A percentile compares a stretch with the other conserved stretches of the same genome.
These are phyloP conservation scores for Halocaridina rubra DNA, from an alignment of 2,888 invertebrate genomes.

Conservation along the genomic window DNA sequence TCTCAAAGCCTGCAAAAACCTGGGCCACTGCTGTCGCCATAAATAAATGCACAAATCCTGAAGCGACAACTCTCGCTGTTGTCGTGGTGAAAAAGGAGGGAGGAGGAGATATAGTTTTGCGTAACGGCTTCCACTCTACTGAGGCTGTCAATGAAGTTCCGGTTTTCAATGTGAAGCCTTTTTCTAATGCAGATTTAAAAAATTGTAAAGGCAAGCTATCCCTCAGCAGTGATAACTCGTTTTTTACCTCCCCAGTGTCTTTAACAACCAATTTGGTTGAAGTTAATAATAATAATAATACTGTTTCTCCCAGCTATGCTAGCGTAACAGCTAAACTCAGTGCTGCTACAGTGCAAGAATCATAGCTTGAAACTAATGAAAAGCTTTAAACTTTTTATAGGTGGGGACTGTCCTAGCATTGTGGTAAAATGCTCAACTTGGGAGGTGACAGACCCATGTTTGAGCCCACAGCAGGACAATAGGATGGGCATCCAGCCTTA, in stretches of 20 bases:
- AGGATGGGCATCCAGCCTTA: too few relatives aligned
- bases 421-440: too few relatives aligned
- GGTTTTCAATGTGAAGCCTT: background rate
- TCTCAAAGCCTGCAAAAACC: background rate
- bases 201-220: slow-evolving; percentile 29
- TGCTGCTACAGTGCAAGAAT: background rate
- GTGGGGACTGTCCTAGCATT: too few relatives aligned
- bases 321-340: slow-evolving; percentile 24
- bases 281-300: slow-evolving; percentile 21
- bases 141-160: background rate
- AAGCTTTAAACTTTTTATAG: too few relatives aligned
- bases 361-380: too few relatives aligned
- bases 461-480: too few relatives aligned
- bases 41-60: background rate
- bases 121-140: background rate
- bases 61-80: background rate
- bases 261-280: slow-evolving; percentile 16
- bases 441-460: too few relatives aligned
- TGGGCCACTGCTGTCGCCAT: background rate
- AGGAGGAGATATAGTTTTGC: background rate
- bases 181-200: slow-evolving; percentile 9
- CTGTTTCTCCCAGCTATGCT: slow-evolving; percentile 23
- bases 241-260: slow-evolving; percentile 29
- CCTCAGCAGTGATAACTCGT: slow-evolving; percentile 19
- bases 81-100: background rate